Evolutionary conservation across 2,113 vertebrate species (phyloP).

Genomic region (Sinocyclocheilus maitianheensis): DNA sequence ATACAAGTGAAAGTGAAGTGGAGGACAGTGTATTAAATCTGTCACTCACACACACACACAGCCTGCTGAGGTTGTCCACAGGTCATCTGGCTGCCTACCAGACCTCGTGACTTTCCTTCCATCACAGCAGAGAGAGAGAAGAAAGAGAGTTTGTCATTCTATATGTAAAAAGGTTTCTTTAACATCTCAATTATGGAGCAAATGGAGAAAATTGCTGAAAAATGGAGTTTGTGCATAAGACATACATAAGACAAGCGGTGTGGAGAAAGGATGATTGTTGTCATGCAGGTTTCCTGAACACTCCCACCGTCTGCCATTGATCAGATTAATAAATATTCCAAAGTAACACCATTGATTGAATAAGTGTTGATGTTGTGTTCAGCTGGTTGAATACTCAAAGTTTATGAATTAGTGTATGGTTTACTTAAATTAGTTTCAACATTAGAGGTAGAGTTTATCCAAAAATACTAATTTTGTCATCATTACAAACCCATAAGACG

Average conservation of each 20-base stretch:
- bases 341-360: too few species aligned
- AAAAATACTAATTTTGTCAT: too few species aligned
- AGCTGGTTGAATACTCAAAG: too few species aligned
- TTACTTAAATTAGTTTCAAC: not conserved
- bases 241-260: not conserved
- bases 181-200: not conserved
- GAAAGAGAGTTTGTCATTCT: not conserved
- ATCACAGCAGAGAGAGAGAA: not conserved
- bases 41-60: not conserved
- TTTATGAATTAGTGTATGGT: too few species aligned
- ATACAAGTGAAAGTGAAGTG: constrained; percentile 7
- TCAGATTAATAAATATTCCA: too few species aligned
- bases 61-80: constrained; percentile 30
- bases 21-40: constrained; percentile 37
- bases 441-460: too few species aligned
- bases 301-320: not conserved
- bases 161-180: not conserved
- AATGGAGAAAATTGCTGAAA: not conserved
- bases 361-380: too few species aligned
- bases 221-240: not conserved
- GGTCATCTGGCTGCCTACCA: constrained; percentile 55
- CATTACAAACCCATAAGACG: too few species aligned
- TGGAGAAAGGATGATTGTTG: not conserved
- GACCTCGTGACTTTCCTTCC: constrained; percentile 11
- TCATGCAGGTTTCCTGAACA: not conserved